Percentiles rank a stretch among this genome's conserved stretches.
These are phyloP conservation scores for Drosophila leontia DNA, from an alignment of 1,140 invertebrate genomes.

Conservation along the genomic window DNA sequence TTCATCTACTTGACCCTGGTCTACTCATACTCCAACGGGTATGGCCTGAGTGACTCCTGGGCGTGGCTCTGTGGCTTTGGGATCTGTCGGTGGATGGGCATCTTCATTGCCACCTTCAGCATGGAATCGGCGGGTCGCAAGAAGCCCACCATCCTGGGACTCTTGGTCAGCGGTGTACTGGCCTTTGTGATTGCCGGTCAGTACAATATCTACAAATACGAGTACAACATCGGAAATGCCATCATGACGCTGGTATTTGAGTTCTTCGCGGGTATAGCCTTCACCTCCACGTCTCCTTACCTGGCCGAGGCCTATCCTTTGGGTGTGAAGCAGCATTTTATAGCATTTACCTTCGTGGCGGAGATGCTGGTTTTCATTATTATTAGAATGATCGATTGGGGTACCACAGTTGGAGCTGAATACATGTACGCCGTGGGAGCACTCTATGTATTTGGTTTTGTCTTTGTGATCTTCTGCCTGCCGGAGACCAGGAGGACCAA, in stretches of 20 bases:
- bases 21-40: fast-evolving
- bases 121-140: constrained; percentile 61
- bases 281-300: constrained; percentile 47
- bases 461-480: constrained; percentile 43
- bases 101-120: constrained; percentile 24
- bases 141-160: constrained; percentile 47
- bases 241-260: constrained; percentile 39
- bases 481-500: constrained; percentile 66
- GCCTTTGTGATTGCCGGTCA: constrained; percentile 41
- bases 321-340: constrained; percentile 61
- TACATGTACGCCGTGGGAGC: constrained; percentile 55
- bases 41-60: fast-evolving
- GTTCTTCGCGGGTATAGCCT: constrained; percentile 58
- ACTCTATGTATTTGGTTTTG: constrained; percentile 33
- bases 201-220: neutral
- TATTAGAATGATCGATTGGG: neutral
- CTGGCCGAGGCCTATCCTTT: constrained; percentile 64
- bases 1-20: neutral
- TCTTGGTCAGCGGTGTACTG: constrained; percentile 39
- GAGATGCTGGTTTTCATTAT: constrained; percentile 60
- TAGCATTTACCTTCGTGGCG: constrained; percentile 51
- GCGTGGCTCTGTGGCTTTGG: constrained; percentile 37
- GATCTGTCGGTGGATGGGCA: constrained; percentile 29
- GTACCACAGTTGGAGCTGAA: fast-evolving
- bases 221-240: neutral